Evolutionary conservation across 1,140 invertebrate genomes (phyloP).

Genomic region (Acromyrmex charruanus): DNA sequence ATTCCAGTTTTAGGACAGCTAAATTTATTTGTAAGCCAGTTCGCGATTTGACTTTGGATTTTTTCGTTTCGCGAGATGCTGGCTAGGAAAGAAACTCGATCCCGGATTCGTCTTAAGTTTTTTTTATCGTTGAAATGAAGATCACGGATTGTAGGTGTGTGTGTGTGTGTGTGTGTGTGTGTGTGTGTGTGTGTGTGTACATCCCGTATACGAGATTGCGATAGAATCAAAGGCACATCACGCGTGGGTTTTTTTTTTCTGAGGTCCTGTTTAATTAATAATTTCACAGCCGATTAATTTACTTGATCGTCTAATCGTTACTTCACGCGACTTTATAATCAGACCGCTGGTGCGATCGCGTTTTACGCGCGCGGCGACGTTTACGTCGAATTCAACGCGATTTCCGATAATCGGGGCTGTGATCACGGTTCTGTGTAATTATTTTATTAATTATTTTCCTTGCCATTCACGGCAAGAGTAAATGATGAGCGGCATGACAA

Average conservation of each 20-base stretch:
- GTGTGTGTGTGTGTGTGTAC: too few relatives aligned
- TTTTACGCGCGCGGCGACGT: not conserved
- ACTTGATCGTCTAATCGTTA: conserved; percentile 32
- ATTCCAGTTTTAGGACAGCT: not conserved
- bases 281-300: conserved; percentile 51
- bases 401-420: conserved; percentile 18
- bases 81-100: not conserved
- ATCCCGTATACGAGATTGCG: not conserved
- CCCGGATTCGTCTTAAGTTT: not conserved
- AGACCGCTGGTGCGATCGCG: not conserved
- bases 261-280: conserved; percentile 27
- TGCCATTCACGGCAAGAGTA: not conserved
- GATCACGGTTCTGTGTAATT: conserved; percentile 9
- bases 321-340: conserved; percentile 28
- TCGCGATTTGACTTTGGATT: not conserved
- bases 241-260: too few relatives aligned
- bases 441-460: conserved; percentile 48
- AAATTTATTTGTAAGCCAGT: not conserved
- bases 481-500: conserved; percentile 12
- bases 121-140: not conserved
- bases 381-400: not conserved
- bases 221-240: not conserved
- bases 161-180: too few relatives aligned
- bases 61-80: not conserved
- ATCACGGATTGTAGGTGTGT: not conserved